Evolutionary conservation across 2,113 vertebrate species (phyloP).

Genomic region (Carassius gibelio): DNA sequence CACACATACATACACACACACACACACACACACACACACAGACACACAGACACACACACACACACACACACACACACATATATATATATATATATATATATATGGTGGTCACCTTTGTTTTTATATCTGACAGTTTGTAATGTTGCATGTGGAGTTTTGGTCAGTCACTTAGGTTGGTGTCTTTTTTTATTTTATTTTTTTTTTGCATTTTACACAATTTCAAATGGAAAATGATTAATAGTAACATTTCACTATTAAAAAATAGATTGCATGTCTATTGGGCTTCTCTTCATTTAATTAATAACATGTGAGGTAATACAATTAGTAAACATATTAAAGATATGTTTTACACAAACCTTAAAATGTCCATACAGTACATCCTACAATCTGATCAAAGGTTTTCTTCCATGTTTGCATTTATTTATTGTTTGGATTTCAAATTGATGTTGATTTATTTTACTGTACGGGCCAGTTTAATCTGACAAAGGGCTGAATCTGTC

Average conservation of each 20-base stretch:
- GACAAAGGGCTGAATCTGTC: slow-evolving; percentile 70
- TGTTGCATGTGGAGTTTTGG: not conserved
- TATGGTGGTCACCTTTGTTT: not conserved
- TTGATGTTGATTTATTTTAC: slow-evolving; percentile 42
- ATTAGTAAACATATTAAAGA: not conserved
- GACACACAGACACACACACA: too few relatives aligned
- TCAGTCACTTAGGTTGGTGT: not conserved
- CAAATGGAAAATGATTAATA: not conserved
- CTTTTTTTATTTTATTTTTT: not conserved
- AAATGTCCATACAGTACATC: not conserved
- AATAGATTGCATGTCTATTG: not conserved
- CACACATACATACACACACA: too few relatives aligned
- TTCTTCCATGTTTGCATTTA: slow-evolving; percentile 59
- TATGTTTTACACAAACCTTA: not conserved
- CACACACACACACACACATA: too few relatives aligned
- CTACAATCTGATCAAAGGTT: slow-evolving; percentile 20
- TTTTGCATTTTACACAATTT: not conserved
- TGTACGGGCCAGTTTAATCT: slow-evolving; percentile 47
- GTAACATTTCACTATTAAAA: slow-evolving; percentile 1
- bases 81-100: not conserved
- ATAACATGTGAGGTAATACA: not conserved
- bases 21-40: too few relatives aligned
- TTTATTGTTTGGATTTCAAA: slow-evolving; percentile 48
- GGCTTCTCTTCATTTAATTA: not conserved
- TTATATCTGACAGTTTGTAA: not conserved